A percentile compares a stretch with the other conserved stretches of the same genome.
phyloP scores from a whole-genome alignment of 1,140 invertebrate genomes.

The Drosophila chauvacae region DNA sequence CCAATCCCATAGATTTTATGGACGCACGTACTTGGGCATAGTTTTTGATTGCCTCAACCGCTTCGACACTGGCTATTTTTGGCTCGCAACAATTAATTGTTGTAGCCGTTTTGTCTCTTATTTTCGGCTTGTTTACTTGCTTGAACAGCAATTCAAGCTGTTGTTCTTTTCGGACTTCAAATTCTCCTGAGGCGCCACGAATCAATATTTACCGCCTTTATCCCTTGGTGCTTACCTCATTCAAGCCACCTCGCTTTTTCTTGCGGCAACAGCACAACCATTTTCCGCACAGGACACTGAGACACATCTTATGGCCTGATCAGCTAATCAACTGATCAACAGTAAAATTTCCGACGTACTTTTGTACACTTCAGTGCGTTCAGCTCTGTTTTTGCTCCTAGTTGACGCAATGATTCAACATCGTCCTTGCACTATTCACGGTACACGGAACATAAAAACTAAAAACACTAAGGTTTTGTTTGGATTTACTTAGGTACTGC shows the following conservation, averaged over 20 bases:
- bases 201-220: constrained; percentile 7
- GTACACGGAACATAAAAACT: background rate
- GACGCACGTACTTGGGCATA: background rate
- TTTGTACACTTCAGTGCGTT: background rate
- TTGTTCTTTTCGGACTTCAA: background rate
- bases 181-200: background rate
- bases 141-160: background rate
- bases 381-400: background rate
- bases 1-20: background rate
- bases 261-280: constrained; percentile 51
- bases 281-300: constrained; percentile 50
- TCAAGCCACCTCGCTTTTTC: constrained; percentile 54
- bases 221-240: constrained; percentile 67
- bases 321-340: background rate
- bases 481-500: background rate
- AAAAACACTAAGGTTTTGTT: background rate
- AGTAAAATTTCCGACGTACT: background rate
- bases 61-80: constrained; percentile 6
- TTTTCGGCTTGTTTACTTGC: background rate
- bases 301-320: constrained; percentile 46
- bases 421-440: constrained; percentile 15
- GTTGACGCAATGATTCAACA: constrained; percentile 13
- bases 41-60: constrained; percentile 5
- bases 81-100: background rate
- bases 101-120: background rate